Base-by-base conservation (phyloP, 1,140 invertebrate species). In the Ostrea denselamellosa region DNA sequence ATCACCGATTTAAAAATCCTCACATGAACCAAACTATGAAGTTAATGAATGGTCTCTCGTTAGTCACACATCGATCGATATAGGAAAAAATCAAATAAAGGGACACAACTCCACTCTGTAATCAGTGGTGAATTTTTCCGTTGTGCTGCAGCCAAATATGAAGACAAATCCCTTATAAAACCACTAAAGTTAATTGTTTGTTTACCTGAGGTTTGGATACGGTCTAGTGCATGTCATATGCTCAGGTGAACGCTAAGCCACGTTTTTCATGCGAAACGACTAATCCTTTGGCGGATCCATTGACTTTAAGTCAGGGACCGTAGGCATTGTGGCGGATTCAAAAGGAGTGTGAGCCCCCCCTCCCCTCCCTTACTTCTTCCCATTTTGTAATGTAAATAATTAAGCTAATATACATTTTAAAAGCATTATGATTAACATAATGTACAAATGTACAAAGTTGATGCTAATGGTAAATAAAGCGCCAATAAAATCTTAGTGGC, bases 151-250 rank as follows among this genome's bases (percentile, higher is more conserved):
- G 68, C 10, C 0, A 9, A 14, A 34, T 17, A 77, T 25, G 14
- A 77, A 77, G 25, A 10, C 8, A 1, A 77, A 77, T 28, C 25
- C 25, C 68, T 34, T 7, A 4, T 10, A 12, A n/a, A 12, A 77
- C 68, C 25, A 25, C 25, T 77, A 77, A 34, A 77, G 68, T 77
- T 77, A 77, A 77, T 77, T 77, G 68, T 77, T 77, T 77, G 68
- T 77, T 77, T 77, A 77, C 68, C 25, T 25, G 25, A 34, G 68
- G 14, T 77, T 77, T 77, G 28, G 68, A 77, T 12, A 10, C 25
- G 68, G 68, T 77, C 68, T 77, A 34, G 25, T 77, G 68, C 68
- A 25, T 25, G 1, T 28, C 68, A 34, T 25, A 22, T 77, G 68
- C 28, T 28, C 68, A 34, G 28, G 25, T 28, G 10, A 1, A 9